Evolutionary conservation across 2,888 invertebrate species (phyloP), one percentile per base, ranked within the genome.

Genomic region (Drosophila siamana): DNA sequence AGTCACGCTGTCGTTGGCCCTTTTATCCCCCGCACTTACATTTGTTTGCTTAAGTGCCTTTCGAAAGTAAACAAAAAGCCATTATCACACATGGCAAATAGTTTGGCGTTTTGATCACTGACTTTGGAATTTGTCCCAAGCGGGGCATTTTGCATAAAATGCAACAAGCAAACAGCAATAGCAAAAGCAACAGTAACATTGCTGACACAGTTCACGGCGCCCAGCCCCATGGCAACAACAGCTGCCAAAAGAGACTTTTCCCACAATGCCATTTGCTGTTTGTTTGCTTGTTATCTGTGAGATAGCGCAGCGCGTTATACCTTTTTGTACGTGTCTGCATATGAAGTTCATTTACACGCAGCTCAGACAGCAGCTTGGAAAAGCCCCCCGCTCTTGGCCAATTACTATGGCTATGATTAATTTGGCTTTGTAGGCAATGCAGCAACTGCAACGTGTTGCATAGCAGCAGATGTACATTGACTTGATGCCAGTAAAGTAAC

Each of bases 311-410:
- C 19, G 19, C 1, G 15, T 30, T 11, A 11, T 30, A 30, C 9
- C 26, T 26, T 38, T 38, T 26, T 54, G 60, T 73, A 67, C 68
- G 60, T 57, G 64, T 54, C 56, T 61, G 40, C 57, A 54, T 57
- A 62, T 68, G 51, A 79, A 83, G 88, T 86, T 86, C 86, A 86
- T 86, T 86, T 86, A 86, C 88, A 86, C 86, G 86, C 88, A 79
- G 85, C 69, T 62, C 68, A 52, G 54, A 57, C 56, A 61, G 54
- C 56, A 57, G 61, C 51, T 50, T 50, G 52, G 28, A 52, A 52
- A 41, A 46, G 15, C 36, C 11, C 8, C 40, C 36, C 56, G 30
- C 60, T 48, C 61, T 78, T 57, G 64, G 61, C 48, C 86, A 87
- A 86, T 83, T 83, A 87, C 73, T 81, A n/a, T 82, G 80, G 86